Evolutionary conservation across 2,888 invertebrate species (phyloP), one percentile per base, ranked within the genome.

Genomic region (Neuroscelio doddi): DNA sequence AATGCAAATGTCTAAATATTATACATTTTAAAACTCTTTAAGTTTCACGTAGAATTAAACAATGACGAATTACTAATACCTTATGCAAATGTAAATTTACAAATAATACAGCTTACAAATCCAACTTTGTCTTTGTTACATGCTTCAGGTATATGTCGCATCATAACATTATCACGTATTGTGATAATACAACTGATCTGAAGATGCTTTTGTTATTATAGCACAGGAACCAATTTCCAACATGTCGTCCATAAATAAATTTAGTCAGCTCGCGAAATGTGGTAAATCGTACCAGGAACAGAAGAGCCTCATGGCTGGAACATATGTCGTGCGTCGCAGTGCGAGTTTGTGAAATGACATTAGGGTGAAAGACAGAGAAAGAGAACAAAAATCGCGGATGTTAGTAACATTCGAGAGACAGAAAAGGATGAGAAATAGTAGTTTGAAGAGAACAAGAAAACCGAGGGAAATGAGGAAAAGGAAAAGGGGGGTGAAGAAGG

Each of bases 261-360:
- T 53, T 41, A 27, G 44, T 36, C 30, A 32, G 17, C 61, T 52
- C 59, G 67, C 67, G 59, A 17, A 51, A 64, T 52, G 32, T 49
- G 45, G 62, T 50, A 58, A 64, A 61, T 15, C 30, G 30, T 16
- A 26, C 17, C 36, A 36, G 27, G 38, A 38, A 56, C 45, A 47
- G 42, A 15, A 39, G 46, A 12, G 15, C 30, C 3, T 16, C 56
- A 59, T 58, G 58, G 15, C 30, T 45, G 49, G 42, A 63, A 62
- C 67, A 64, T 63, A 69, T 69, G 69, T 64, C 64, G 71, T 41
- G 67, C 56, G 59, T 63, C 59, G 63, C 56, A 53, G 49, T 51
- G 65, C 52, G 46, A 53, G 55, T 41, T 36, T 55, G 52, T 44
- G 34, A 65, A 61, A 55, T 56, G 44, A 34, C 34, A 45, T 63